These are phyloP conservation scores for Tetraodon nigroviridis DNA, from an alignment of 2,113 vertebrate genomes.

Conservation along the genomic window DNA sequence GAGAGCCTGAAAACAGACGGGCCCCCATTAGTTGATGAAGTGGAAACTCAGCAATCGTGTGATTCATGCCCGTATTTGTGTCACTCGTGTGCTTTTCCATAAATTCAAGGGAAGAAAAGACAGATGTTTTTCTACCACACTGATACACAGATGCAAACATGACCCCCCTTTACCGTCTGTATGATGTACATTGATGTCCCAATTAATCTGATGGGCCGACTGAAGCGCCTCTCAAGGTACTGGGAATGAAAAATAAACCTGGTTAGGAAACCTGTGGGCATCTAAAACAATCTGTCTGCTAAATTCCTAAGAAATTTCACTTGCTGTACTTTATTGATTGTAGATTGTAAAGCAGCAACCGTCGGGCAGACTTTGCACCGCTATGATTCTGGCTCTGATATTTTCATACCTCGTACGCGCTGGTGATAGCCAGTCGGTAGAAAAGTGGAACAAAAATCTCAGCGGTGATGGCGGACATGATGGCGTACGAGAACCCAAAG, in stretches of 20 bases:
- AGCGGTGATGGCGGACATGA: constrained; percentile 73
- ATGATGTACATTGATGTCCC: constrained; percentile 76
- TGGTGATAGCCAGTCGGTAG: constrained; percentile 76
- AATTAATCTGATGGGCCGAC: constrained; percentile 62
- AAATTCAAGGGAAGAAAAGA: constrained; percentile 27
- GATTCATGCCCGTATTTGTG: constrained; percentile 18
- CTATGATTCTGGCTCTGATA: background rate
- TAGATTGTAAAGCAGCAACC: background rate
- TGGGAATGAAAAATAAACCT: constrained; percentile 45
- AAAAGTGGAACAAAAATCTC: constrained; percentile 79
- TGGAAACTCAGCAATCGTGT: constrained; percentile 20
- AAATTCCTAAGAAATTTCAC: background rate
- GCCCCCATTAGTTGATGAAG: constrained; percentile 67
- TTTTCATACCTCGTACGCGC: constrained; percentile 75
- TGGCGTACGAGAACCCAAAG: constrained; percentile 70
- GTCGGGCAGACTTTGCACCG: background rate
- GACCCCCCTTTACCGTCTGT: constrained; percentile 68
- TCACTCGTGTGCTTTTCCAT: constrained; percentile 29
- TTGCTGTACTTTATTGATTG: constrained; percentile 1
- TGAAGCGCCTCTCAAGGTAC: constrained; percentile 78
- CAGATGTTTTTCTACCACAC: constrained; percentile 26
- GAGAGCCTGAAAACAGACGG: constrained; percentile 57
- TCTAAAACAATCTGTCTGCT: background rate
- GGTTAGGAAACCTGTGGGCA: background rate
- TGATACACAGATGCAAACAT: background rate